phyloP scores from a whole-genome alignment of 2,888 invertebrate species.

The Eucera pruinosa region DNA sequence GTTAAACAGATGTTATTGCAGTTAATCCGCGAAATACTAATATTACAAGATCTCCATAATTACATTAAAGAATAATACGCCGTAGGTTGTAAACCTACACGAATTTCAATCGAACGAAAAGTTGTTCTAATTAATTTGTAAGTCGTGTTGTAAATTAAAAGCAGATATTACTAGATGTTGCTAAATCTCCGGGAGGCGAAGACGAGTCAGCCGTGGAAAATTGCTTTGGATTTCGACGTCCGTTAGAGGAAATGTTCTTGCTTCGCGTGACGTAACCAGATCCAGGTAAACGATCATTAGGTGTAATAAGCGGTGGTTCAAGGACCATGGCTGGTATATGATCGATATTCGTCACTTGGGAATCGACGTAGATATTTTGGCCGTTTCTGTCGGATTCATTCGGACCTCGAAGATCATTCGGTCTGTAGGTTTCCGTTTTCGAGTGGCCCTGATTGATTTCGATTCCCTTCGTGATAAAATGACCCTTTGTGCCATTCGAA shows the following conservation, averaged over 20 bases:
- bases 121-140: too few relatives aligned
- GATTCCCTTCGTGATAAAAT: slow-evolving; percentile 72
- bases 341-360: slow-evolving; percentile 16
- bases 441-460: slow-evolving; percentile 76
- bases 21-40: too few relatives aligned
- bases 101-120: too few relatives aligned
- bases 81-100: too few relatives aligned
- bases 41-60: too few relatives aligned
- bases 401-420: slow-evolving; percentile 16
- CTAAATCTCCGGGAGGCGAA: slow-evolving; percentile 6
- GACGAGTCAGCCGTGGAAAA: neutral
- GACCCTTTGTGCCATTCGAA: slow-evolving; percentile 69
- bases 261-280: neutral
- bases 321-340: slow-evolving; percentile 11
- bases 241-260: neutral
- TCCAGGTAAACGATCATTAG: neutral
- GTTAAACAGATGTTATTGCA: too few relatives aligned
- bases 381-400: neutral
- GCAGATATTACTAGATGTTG: slow-evolving; percentile 33
- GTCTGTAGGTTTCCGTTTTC: slow-evolving; percentile 65
- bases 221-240: slow-evolving; percentile 17
- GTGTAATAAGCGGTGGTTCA: slow-evolving; percentile 9
- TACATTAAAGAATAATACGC: too few relatives aligned
- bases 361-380: slow-evolving; percentile 33
- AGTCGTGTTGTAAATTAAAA: neutral